Evolutionary conservation across 2,888 invertebrate genomes (phyloP), one percentile per base, ranked within the genome.

Genomic region (Prostheceraeus crozeri): DNA sequence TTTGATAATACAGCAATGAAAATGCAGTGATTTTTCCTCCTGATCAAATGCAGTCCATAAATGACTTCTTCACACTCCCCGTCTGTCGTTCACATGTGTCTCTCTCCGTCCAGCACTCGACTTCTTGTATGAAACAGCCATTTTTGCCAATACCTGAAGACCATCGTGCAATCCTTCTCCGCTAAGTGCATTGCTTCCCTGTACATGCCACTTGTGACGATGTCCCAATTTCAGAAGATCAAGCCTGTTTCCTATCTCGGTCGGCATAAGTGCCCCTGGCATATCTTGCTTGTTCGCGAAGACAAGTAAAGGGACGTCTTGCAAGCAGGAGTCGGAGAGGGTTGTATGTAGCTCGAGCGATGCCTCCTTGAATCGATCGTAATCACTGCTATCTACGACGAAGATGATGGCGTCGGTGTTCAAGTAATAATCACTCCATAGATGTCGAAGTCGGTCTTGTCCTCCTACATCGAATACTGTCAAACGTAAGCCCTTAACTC

Each of bases 321-420:
- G 85, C 70, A 98, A 83, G 80, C 98, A 96, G 78, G 98, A 96
- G 82, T 98, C 96, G 69, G 90, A 90, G 78, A 98, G 81, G 96
- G 98, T 96, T 79, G 94, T 83, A 89, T 90, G 90, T 75, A 98
- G 82, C 80, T 98, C 96, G 79, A 96, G 93, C 74, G 91, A 85
- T 69, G 94, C 96, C 79, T 98, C 96, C 48, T 89, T 89, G 70
- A 96, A 89, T 84, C 94, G 87, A 81, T 98, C 96, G 80, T 94
- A 84, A 81, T 98, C 96, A 80, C 96, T 98, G 82, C 93, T 94
- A 83, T 98, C 96, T 79, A 98, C 94, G 80, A 98, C 96, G 78
- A 98, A 98, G 80, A 98, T 98, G 80, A 98, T 70, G 66, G 66
- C 77, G 67, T 77, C 77, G 1, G 93, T 93, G 74, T 94, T 93